Evolutionary conservation across 2,888 invertebrate genomes (phyloP), one percentile per base, ranked within the genome.

Genomic region (Oscheius sp.): DNA sequence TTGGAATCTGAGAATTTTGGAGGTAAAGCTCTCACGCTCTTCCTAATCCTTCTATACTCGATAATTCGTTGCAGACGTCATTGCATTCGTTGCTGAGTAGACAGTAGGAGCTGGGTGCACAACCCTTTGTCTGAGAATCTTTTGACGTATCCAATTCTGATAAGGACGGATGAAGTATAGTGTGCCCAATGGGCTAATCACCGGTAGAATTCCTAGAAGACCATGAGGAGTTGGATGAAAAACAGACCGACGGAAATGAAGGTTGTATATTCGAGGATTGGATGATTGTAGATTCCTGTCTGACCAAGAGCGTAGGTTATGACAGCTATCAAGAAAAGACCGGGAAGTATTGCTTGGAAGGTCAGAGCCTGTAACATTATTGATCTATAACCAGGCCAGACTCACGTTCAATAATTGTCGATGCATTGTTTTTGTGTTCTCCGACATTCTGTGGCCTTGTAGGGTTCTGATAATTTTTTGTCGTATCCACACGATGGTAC

Each of bases 111-210:
- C 44, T 6, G 59, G 41, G 3, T 38, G 28, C 8, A 41, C 44
- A 1, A 44, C 24, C 2, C 17, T 20, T 2, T 24, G 24, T 26
- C 59, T 26, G 2, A 59, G 14, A n/a, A 59, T 4, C 26, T 59
- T 59, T 5, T 20, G 12, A 2, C 24, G 50, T 22, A 73, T 68
- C 36, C 68, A 70, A 26, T 26, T 28, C 6, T 71, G 63, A 49
- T 73, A 73, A 1, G 71, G 73, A 26, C 69, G 69, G 32, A 73
- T 67, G 41, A 71, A 73, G 14, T 71, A 67, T 14, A 73, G 64
- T 0, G 73, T 71, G 9, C 69, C 64, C 12, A 73, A 28, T 8
- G 73, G 73, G 14, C 68, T 67, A 8, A 71, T 32, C 36, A 73
- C 64, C 20, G 71, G 71, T 28, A 73, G 63, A 5, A 71, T 32